Conservation (phyloP, 2,797 vertebrate species). For the Macropus fuliginosus region DNA sequence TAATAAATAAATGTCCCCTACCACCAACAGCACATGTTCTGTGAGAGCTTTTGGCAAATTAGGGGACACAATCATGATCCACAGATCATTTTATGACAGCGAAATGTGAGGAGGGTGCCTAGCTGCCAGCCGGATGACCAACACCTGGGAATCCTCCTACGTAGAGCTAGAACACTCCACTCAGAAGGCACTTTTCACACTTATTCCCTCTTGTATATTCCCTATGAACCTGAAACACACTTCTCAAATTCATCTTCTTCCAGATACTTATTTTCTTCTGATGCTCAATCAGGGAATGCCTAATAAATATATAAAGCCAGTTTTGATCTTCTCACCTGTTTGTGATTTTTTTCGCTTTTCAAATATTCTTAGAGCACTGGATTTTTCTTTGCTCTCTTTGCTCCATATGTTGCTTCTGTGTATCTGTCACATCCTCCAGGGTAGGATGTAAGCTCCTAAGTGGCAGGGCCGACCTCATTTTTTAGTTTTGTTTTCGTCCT, state of each 20-base stretch:
- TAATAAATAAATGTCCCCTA: neutral
- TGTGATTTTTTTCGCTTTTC: neutral
- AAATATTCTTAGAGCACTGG: neutral
- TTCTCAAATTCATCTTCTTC: neutral
- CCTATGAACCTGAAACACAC: neutral
- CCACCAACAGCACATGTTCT: neutral
- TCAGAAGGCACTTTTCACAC: neutral
- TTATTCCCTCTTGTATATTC: neutral
- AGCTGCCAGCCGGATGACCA: neutral
- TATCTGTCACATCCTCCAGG: neutral
- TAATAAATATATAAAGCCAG: neutral
- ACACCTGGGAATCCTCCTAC: neutral
- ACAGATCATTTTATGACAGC: neutral
- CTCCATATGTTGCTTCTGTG: neutral
- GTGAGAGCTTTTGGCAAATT: neutral
- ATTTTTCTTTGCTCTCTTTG: neutral
- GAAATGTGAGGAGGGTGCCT: neutral
- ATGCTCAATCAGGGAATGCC: neutral
- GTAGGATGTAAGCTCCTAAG: neutral
- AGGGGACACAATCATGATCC: neutral
- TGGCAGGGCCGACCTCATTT: neutral
- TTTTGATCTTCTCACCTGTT: neutral
- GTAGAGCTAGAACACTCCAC: neutral
- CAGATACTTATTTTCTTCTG: neutral
- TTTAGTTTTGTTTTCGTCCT: neutral